These are phyloP conservation scores for Archocentrus centrarchus DNA, from an alignment of 2,113 vertebrate species.

Conservation along the genomic window DNA sequence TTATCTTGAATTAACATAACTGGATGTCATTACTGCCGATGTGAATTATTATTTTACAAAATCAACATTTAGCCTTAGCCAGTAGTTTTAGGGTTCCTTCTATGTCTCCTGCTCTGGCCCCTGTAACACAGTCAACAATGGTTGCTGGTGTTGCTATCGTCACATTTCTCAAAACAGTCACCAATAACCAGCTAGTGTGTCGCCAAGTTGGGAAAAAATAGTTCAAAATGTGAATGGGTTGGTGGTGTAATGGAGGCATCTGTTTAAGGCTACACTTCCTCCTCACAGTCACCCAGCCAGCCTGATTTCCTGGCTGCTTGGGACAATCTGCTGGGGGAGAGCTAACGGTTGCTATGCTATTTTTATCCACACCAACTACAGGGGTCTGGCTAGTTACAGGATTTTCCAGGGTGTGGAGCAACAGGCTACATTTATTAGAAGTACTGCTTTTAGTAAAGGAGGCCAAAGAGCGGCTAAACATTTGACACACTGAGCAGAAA, in stretches of 20 bases:
- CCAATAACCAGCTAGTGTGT: not conserved
- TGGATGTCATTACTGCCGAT: no score
- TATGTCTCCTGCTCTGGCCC: no score
- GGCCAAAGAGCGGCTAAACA: not conserved
- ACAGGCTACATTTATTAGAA: not conserved
- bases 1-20: no score
- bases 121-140: no score
- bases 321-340: not conserved
- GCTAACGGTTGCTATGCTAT: not conserved
- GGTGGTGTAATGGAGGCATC: not conserved
- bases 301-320: not conserved
- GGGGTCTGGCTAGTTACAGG: not conserved
- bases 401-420: not conserved
- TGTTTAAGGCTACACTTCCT: not conserved
- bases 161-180: no score
- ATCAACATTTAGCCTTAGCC: no score
- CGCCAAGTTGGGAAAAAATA: not conserved
- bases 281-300: not conserved
- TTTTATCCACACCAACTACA: not conserved
- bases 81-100: no score
- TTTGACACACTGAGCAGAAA: not conserved
- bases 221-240: not conserved
- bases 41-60: no score
- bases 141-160: no score
- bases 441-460: not conserved